Percentiles rank a stretch among this genome's conserved stretches.
Evolutionary conservation across 1,140 invertebrate species (phyloP).

Genomic region (Stegodyphus dumicola): DNA sequence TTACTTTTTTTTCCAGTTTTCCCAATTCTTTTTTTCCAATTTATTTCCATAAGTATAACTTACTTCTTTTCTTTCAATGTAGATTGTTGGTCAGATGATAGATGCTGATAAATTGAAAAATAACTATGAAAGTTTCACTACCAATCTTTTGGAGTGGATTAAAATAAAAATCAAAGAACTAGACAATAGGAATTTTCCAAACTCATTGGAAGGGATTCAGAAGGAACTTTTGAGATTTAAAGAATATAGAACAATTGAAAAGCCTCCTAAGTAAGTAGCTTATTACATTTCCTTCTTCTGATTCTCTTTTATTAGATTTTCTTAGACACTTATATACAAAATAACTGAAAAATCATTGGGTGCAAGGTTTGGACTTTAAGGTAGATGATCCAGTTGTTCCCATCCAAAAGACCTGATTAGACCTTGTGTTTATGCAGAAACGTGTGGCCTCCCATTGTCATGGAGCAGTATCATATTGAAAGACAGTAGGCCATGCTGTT

Average conservation of each 20-base stretch:
- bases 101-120: slow-evolving; percentile 91
- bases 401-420: no score
- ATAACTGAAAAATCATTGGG: no score
- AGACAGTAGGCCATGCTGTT: no score
- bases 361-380: no score
- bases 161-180: slow-evolving; percentile 85
- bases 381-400: no score
- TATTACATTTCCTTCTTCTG: neutral
- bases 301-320: no score
- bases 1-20: neutral
- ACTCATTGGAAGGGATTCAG: slow-evolving; percentile 95
- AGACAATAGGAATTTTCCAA: slow-evolving; percentile 91
- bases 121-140: slow-evolving; percentile 86
- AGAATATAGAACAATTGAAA: slow-evolving; percentile 95
- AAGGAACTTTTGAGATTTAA: slow-evolving; percentile 90
- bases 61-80: slow-evolving; percentile 1
- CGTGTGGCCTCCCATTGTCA: no score
- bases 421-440: no score
- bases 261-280: slow-evolving; percentile 88
- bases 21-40: neutral
- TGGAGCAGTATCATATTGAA: no score
- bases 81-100: slow-evolving; percentile 97
- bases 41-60: neutral
- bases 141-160: slow-evolving; percentile 94
- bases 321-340: no score